Base-by-base conservation (phyloP, 2,113 vertebrate species). In the Tautogolabrus adspersus region DNA sequence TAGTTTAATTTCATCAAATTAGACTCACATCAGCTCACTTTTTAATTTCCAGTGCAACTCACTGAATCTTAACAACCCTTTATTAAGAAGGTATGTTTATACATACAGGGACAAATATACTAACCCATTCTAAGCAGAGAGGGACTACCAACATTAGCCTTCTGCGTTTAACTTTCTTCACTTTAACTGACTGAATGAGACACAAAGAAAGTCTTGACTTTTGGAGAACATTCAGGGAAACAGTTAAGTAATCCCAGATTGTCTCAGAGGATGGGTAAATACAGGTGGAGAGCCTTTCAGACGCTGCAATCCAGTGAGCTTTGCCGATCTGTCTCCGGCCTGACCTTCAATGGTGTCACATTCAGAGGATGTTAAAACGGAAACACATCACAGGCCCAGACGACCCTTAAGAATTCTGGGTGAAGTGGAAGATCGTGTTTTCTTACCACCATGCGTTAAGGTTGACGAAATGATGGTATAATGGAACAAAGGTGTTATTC, bases 331-430 rank as follows among this genome's bases (percentile, higher is more conserved):
- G 88, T 88, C 84, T 81, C 85, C 82, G 76, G 87, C 85, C 77
- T 93, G 95, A 96, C 96, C 95, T 96, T 96, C 94, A 93, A 64
- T 88, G 82, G 93, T 89, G 93, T 93, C 95, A 92, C 86, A 85
- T 82, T 86, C 67, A 82, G 76, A 84, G 77, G 73, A 44, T 10
- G 46, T 75, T 72, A 83, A 77, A 86, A 69, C 77, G 68, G 49
- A 82, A 86, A 81, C 83, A 66, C 66, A 66, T 72, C 58, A 34
- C 63, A 73, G 79, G 65, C 44, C 79, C 54, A 21, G 37, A 38
- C 19, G 2, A 83, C 72, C 63, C 79, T 63, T 44, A 66, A 82
- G 67, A 66, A 79, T 78, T 82, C 52, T 51, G 23, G 26, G 62
- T 62, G 60, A 79, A 65, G 16, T 38, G 65, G 49, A 54, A 73